Percentiles rank a stretch among this genome's conserved stretches.
Conservation (phyloP, 2,888 invertebrate genomes). For the Chymomyza procnemis region DNA sequence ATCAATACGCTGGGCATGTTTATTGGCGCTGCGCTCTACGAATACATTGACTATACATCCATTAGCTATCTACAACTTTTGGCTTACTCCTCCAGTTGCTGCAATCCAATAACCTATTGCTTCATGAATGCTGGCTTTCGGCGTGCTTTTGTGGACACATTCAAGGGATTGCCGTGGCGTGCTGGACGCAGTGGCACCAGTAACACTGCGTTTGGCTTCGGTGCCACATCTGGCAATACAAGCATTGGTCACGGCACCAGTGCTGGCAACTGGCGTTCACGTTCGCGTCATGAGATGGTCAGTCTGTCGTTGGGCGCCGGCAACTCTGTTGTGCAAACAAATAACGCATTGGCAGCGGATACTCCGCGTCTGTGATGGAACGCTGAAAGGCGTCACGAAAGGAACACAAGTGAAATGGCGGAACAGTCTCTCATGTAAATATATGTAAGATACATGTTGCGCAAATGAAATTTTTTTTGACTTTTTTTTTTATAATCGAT, state of each 20-base stretch:
- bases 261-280: constrained; percentile 43
- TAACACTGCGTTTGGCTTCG: constrained; percentile 6
- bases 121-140: constrained; percentile 94
- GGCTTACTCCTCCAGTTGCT: constrained; percentile 90
- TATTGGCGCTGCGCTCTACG: constrained; percentile 84
- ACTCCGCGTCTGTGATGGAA: constrained; percentile 47
- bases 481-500: constrained; percentile 25
- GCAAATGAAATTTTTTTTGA: constrained; percentile 30
- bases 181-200: constrained; percentile 22
- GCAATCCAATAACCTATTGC: constrained; percentile 94
- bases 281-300: constrained; percentile 49
- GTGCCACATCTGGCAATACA: constrained; percentile 8
- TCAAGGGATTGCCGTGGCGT: constrained; percentile 55
- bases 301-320: constrained; percentile 7
- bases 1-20: constrained; percentile 87
- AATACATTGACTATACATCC: constrained; percentile 85
- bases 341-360: constrained; percentile 37
- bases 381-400: not conserved
- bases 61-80: constrained; percentile 86
- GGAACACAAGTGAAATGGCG: not conserved
- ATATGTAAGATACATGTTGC: constrained; percentile 28
- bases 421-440: constrained; percentile 37
- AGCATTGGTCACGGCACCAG: constrained; percentile 38
- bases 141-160: constrained; percentile 80
- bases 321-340: constrained; percentile 52